A percentile compares a stretch with the other conserved stretches of the same genome.
phyloP scores from a whole-genome alignment of 2,888 invertebrate species.

The Chrysolina haemoptera region DNA sequence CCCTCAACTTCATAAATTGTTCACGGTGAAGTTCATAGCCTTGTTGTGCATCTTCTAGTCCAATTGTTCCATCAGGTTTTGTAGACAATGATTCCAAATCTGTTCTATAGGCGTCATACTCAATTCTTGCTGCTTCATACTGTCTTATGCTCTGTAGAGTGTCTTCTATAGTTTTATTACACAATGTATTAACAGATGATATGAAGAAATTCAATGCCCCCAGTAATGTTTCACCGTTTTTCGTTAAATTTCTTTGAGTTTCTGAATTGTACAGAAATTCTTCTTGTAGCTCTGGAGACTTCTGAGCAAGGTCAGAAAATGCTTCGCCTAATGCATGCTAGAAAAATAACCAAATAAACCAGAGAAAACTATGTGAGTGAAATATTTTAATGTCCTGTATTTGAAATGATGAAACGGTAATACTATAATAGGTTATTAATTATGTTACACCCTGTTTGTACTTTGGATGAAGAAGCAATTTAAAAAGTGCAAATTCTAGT shows the following conservation, averaged over 20 bases:
- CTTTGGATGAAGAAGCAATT: no score
- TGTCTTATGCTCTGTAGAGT: constrained; percentile 84
- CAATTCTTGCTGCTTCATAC: constrained; percentile 87
- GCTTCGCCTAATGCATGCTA: constrained; percentile 93
- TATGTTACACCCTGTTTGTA: no score
- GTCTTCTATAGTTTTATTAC: constrained; percentile 98
- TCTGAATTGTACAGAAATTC: constrained; percentile 96
- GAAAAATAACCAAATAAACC: constrained; percentile 46
- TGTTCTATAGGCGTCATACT: constrained; percentile 97
- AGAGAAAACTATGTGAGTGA: background rate
- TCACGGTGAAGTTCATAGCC: constrained; percentile 89
- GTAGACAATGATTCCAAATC: constrained; percentile 90
- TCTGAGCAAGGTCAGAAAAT: constrained; percentile 95
- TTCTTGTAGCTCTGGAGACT: constrained; percentile 95
- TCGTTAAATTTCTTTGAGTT: constrained; percentile 92
- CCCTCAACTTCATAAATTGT: constrained; percentile 92
- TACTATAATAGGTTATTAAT: no score
- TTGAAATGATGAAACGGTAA: no score
- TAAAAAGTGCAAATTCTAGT: no score
- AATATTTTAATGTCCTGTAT: no score
- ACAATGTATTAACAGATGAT: constrained; percentile 94
- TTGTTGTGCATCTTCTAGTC: constrained; percentile 85
- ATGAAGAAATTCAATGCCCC: constrained; percentile 97
- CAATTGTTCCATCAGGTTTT: constrained; percentile 74
- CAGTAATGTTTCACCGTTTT: constrained; percentile 93